These are phyloP conservation scores for Orestias chungarensis DNA, from an alignment of 2,797 vertebrate genomes.

Conservation along the genomic window DNA sequence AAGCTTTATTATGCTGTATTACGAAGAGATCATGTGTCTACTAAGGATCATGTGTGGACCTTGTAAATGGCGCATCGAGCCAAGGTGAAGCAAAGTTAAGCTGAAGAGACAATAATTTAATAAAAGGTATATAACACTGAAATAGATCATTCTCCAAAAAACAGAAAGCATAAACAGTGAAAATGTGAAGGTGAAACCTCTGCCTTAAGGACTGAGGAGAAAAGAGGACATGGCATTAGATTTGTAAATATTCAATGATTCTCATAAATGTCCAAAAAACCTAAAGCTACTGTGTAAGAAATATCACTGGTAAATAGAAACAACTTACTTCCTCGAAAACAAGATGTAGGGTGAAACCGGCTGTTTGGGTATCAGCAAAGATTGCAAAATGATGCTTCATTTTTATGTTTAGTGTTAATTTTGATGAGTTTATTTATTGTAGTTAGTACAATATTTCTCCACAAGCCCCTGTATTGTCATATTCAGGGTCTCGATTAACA, in stretches of 20 bases:
- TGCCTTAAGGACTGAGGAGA: neutral
- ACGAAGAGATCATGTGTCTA: no score
- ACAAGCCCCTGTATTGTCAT: neutral
- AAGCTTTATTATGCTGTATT: neutral
- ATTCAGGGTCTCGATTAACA: neutral
- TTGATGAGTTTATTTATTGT: neutral
- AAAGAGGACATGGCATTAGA: neutral
- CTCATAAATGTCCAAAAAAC: conserved; percentile 17
- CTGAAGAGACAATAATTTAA: neutral
- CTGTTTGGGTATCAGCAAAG: neutral
- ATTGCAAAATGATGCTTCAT: neutral
- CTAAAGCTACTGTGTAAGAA: conserved; percentile 11
- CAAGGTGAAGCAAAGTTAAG: neutral
- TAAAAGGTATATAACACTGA: neutral
- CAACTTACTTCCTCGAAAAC: neutral
- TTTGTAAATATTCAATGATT: neutral
- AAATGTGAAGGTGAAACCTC: neutral
- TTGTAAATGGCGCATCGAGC: neutral
- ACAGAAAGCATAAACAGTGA: neutral
- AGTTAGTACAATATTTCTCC: neutral
- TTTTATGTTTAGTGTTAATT: neutral
- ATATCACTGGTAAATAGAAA: conserved; percentile 5
- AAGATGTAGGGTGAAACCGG: neutral
- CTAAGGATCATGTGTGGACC: no score
- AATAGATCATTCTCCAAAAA: neutral